Evolutionary conservation across 2,113 vertebrate genomes (phyloP), one percentile per base, ranked within the genome.

Genomic region (Stictonetta naevosa): DNA sequence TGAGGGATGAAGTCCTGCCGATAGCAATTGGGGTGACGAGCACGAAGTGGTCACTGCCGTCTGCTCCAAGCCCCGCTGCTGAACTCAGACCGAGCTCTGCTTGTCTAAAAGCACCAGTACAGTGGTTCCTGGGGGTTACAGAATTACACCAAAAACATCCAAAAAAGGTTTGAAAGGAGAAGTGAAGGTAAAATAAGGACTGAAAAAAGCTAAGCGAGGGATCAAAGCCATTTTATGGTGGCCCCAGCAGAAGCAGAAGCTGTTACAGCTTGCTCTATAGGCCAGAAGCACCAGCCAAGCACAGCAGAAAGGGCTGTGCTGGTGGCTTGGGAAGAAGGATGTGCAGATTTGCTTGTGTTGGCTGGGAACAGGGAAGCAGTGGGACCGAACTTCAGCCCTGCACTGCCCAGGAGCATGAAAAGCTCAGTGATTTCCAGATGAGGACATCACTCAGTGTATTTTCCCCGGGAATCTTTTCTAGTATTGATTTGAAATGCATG

Each of bases 111-210:
- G 56, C 48, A 23, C 8, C 33, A 23, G 28, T 13, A 38, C 36
- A 19, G n/a, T 0, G 1, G 1, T 28, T 40, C 46, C 48, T 1
- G 0, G 22, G 10, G 33, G 66, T 33, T 63, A 79, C 38, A 36
- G 38, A 71, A 53, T 40, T 72, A 22, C 13, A 68, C 59, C 17
- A 44, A 33, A 33, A 87, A 46, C 28, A 46, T 46, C 38, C n/a
- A 19, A 72, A 38, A 79, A 46, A n/a, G 18, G 29, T 50, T 66
- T 73, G 31, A 58, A 50, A 81, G 42, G 23, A 81, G 40, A 58
- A 56, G 63, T 14, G 1, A 80, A 48, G 38, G 36, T 40, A 48
- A 80, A 63, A 56, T 63, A 58, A 42, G 86, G 34, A 42, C 13
- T 58, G 26, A 42, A 29, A 58, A 73, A 50, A 34, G 25, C 42